Percentiles rank a stretch among this genome's conserved stretches.
phyloP scores from a whole-genome alignment of 2,113 vertebrate genomes.

The Pristiophorus japonicus region DNA sequence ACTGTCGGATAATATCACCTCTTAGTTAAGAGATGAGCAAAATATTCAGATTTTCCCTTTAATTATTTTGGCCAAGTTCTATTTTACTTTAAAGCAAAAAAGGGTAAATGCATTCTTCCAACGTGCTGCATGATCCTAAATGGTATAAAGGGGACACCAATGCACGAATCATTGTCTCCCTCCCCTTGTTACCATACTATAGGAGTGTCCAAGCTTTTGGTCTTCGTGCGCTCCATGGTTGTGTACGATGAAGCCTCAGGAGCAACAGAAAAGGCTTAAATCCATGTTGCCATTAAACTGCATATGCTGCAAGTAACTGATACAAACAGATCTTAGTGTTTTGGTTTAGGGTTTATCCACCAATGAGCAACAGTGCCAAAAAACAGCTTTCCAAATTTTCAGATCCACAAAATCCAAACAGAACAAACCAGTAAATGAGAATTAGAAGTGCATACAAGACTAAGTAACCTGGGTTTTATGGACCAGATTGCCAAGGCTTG shows the following conservation, averaged over 20 bases:
- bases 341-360: no score
- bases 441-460: background rate
- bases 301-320: background rate
- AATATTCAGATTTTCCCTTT: background rate
- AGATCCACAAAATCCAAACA: no score
- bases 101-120: background rate
- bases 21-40: no score
- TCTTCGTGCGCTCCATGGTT: background rate
- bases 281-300: background rate
- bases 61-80: background rate
- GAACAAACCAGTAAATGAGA: background rate
- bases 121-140: background rate
- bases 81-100: background rate
- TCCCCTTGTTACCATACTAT: background rate
- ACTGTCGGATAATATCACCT: background rate
- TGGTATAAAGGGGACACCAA: background rate
- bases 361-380: no score
- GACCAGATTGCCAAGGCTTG: background rate
- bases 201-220: background rate
- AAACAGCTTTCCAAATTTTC: no score
- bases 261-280: background rate
- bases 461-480: background rate
- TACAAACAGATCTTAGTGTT: background rate
- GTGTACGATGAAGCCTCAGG: background rate
- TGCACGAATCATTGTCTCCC: background rate